Evolutionary conservation across 2,888 invertebrate genomes (phyloP), one percentile per base, ranked within the genome.

Genomic region (Papilio gigon): DNA sequence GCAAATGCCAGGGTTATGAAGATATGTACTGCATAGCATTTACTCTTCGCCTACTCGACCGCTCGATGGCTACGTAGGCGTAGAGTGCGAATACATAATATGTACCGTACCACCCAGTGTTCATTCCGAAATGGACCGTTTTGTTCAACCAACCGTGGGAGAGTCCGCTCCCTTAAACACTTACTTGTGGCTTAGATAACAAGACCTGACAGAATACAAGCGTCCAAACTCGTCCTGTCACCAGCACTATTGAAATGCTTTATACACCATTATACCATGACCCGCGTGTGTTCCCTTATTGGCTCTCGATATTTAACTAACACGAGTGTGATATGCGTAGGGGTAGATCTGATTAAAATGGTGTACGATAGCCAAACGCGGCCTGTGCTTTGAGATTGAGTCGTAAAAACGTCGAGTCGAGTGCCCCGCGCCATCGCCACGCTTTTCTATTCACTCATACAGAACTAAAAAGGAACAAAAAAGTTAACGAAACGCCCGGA

Each of bases 361-460:
- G 91, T 83, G 76, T 79, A 79, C 84, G 85, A 83, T 84, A 81
- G 82, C 78, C 77, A 79, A 79, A 83, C 82, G 80, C 87, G 85
- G 83, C 84, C 83, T 84, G 80, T 83, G 89, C 84, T 86, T 89
- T 82, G 82, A 85, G 87, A 92, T 92, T 89, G 90, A 90, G 90
- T 90, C 90, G 90, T 92, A 92, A 92, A 91, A 91, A 92, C 80
- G 90, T 91, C 92, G 85, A 82, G 78, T 87, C 85, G 83, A 88
- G 87, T 87, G 84, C 83, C 80, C 85, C 82, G 80, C 76, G 83
- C 86, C 81, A 86, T 89, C 84, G 84, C 84, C 88, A 82, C 84
- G 79, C 77, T 83, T 84, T 80, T 84, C 87, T 87, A 88, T 89
- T 88, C 89, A 86, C 84, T 81, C 77, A 78, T 79, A 82, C 80